Base-by-base conservation (phyloP, 2,888 invertebrate genomes). In the Spodoptera exigua region DNA sequence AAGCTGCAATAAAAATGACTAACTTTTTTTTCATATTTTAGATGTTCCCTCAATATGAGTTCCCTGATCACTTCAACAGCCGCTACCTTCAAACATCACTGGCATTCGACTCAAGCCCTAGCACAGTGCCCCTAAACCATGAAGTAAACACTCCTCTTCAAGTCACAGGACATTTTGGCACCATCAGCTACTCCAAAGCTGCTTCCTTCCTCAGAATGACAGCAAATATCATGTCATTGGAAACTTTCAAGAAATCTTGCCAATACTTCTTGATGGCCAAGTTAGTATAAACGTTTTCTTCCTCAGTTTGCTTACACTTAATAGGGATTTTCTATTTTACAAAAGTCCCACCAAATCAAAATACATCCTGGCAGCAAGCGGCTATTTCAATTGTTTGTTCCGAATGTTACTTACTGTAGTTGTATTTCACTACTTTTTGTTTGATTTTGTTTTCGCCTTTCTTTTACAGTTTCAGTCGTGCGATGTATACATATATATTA, bases 61-160 rank as follows among this genome's bases (percentile, higher is more conserved):
- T 97, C 48, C 93, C 95, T 16, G 95, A 96, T n/a, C 97, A 97
- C 80, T 97, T 97, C 76, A 96, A 97, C 17, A 91, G 96, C 0
- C 95, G 96, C 16, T 96, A 96, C 72, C 82, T 97, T 0, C 97
- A 97, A 66, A 84, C 84, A 0, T 96, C 96, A 0, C 90, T 97
- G 45, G 83, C 86, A 0, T 89, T 89, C 16, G 94, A 94, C 56
- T 92, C 94, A 1, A 85, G 89, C 1, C 70, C 73, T 0, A 78
- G 80, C 13, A 89, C 90, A 0, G 95, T 95, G 58, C 95, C 97
- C 0, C 84, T 97, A 82, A 93, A 95, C 60, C 82, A 89, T n/a
- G 89, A 92, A 0, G 96, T 96, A 0, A 94, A 94, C 40, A 95
- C 95, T 0, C 96, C 96, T 9, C 82, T 89, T 0, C 95, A 97